Conservation (phyloP, 2,797 vertebrate genomes). For the Telmatherina bonti region DNA sequence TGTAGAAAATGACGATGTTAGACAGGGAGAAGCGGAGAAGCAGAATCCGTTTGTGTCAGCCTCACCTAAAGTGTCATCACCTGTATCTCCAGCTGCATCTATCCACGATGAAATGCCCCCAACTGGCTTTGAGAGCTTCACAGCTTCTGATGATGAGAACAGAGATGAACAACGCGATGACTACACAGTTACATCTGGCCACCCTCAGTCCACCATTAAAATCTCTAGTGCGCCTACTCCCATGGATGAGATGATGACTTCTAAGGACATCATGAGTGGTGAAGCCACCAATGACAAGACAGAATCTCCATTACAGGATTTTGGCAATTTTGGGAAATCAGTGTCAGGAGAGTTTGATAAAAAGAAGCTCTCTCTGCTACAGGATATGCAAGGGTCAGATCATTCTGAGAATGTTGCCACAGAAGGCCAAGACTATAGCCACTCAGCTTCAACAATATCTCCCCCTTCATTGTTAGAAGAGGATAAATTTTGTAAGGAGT, state of each 20-base stretch:
- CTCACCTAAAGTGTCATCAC: conserved; percentile 83
- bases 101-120: conserved; percentile 91
- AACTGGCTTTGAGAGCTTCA: conserved; percentile 88
- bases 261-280: conserved; percentile 91
- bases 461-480: conserved; percentile 93
- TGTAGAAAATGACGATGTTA: conserved; percentile 57
- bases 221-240: conserved; percentile 94
- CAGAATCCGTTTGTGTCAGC: conserved; percentile 73
- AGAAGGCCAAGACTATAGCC: conserved; percentile 92
- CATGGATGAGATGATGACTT: conserved; percentile 95
- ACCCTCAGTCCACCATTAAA: conserved; percentile 93
- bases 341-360: conserved; percentile 82
- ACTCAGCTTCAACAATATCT: conserved; percentile 93
- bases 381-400: conserved; percentile 82
- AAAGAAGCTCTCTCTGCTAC: conserved; percentile 83
- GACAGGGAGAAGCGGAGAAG: conserved; percentile 61
- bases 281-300: conserved; percentile 92
- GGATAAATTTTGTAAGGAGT: conserved; percentile 87
- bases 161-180: conserved; percentile 90
- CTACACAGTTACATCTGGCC: conserved; percentile 89
- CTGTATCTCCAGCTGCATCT: conserved; percentile 87
- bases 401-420: conserved; percentile 91
- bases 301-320: conserved; percentile 90
- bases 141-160: conserved; percentile 93
- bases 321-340: conserved; percentile 83